Percentiles rank a stretch among this genome's conserved stretches.
phyloP scores from a whole-genome alignment of 1,140 invertebrate genomes.

The Drosophila quadrilineata region DNA sequence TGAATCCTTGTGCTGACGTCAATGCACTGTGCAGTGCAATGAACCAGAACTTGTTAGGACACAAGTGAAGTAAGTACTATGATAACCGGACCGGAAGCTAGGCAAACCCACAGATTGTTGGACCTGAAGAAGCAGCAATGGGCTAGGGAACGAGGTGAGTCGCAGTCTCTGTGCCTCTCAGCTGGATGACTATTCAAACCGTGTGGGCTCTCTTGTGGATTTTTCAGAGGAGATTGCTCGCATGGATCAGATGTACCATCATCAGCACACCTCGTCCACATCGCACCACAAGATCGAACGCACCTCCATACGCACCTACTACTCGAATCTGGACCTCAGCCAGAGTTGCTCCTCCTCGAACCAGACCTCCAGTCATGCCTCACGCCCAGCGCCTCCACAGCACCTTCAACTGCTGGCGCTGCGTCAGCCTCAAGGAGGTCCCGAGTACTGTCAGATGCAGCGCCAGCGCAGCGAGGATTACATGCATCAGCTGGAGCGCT shows the following conservation, averaged over 20 bases:
- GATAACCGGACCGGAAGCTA: slow-evolving; percentile 76
- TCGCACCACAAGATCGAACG: slow-evolving; percentile 76
- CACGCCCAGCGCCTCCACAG: slow-evolving; percentile 2
- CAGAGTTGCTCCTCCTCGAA: slow-evolving; percentile 49
- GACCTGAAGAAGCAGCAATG: slow-evolving; percentile 87
- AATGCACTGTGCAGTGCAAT: slow-evolving; percentile 43
- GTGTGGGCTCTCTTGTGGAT: not conserved
- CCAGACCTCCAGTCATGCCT: slow-evolving; percentile 54
- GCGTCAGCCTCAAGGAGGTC: not conserved
- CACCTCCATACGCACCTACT: slow-evolving; percentile 80
- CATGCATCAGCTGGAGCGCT: slow-evolving; percentile 67
- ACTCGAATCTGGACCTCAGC: slow-evolving; percentile 77
- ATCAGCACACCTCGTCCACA: slow-evolving; percentile 62
- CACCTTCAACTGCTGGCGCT: slow-evolving; percentile 2
- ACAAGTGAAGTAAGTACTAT: slow-evolving; percentile 31
- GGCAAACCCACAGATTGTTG: slow-evolving; percentile 82
- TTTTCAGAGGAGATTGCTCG: slow-evolving; percentile 85
- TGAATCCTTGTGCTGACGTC: slow-evolving; percentile 34
- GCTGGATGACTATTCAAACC: not conserved
- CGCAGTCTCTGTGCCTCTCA: no score
- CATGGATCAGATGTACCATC: slow-evolving; percentile 82
- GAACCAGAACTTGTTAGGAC: slow-evolving; percentile 28
- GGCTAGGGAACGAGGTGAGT: slow-evolving; percentile 86
- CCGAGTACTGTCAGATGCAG: slow-evolving; percentile 37
- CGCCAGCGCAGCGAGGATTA: slow-evolving; percentile 46